Conservation (phyloP, 2,797 vertebrate species). For the Orestias chungarensis region DNA sequence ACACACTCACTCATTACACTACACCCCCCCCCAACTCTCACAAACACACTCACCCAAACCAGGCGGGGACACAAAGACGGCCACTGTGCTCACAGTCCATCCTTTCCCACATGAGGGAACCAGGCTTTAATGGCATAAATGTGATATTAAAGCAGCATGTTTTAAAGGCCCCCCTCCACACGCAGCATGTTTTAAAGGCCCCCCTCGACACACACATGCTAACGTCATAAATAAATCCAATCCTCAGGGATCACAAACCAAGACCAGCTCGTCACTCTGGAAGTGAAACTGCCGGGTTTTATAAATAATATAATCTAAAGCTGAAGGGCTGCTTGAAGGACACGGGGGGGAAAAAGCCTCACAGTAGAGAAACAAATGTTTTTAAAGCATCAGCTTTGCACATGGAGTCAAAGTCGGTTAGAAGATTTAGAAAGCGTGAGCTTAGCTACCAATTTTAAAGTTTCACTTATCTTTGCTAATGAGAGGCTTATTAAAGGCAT, state of each 20-base stretch:
- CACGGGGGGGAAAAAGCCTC: neutral
- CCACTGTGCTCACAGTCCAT: constrained; percentile 57
- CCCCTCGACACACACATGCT: neutral
- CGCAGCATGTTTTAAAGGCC: constrained; percentile 34
- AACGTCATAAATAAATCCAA: neutral
- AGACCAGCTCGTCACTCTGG: constrained; percentile 32
- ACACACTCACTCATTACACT: constrained; percentile 45
- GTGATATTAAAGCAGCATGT: constrained; percentile 51
- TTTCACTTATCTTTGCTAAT: neutral
- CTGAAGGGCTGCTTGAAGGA: neutral
- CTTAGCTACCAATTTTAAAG: too few species aligned
- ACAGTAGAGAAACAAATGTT: neutral
- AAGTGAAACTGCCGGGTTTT: neutral
- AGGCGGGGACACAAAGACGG: constrained; percentile 66
- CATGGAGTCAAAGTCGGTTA: too few species aligned
- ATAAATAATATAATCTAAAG: neutral
- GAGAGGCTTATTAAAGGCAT: neutral
- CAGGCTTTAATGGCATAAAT: constrained; percentile 69
- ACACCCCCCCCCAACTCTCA: neutral
- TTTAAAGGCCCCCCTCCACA: constrained; percentile 18
- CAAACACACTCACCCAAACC: constrained; percentile 17
- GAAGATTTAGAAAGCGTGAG: neutral
- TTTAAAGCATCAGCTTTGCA: neutral
- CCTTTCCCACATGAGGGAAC: constrained; percentile 68
- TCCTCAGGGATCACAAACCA: constrained; percentile 56